These are phyloP conservation scores for Euplexia lucipara DNA, from an alignment of 2,888 invertebrate species.

Conservation along the genomic window DNA sequence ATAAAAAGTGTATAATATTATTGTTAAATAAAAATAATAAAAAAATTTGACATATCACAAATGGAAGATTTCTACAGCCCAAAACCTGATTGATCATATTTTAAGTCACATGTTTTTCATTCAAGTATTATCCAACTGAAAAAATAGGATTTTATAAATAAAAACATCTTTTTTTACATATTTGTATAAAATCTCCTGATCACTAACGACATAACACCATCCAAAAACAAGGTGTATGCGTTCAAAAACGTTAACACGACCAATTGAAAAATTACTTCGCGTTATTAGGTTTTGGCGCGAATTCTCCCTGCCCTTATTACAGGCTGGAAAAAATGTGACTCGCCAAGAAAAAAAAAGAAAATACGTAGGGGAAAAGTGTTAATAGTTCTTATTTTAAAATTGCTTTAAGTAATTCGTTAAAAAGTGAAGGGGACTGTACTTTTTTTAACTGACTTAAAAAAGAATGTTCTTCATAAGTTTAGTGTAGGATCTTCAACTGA, in stretches of 20 bases:
- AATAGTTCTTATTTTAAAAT: slow-evolving; percentile 60
- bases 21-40: too few relatives aligned
- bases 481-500: not conserved
- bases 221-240: slow-evolving; percentile 69
- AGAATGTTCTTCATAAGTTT: not conserved
- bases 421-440: slow-evolving; percentile 40
- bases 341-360: slow-evolving; percentile 74
- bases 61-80: too few relatives aligned
- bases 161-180: not conserved
- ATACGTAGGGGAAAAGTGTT: slow-evolving; percentile 30
- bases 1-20: too few relatives aligned
- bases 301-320: slow-evolving; percentile 84
- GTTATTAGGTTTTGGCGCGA: slow-evolving; percentile 87
- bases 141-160: not conserved
- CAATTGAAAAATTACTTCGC: slow-evolving; percentile 90
- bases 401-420: slow-evolving; percentile 54
- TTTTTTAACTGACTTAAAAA: slow-evolving; percentile 20
- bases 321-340: slow-evolving; percentile 59
- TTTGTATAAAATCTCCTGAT: rapidly evolving
- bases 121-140: too few relatives aligned
- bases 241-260: slow-evolving; percentile 75
- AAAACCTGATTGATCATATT: too few relatives aligned
- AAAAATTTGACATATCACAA: too few relatives aligned
- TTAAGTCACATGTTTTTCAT: too few relatives aligned
- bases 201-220: slow-evolving; percentile 65